These are phyloP conservation scores for Paedocypris micromegethes DNA, from an alignment of 2,797 vertebrate genomes.

Conservation along the genomic window DNA sequence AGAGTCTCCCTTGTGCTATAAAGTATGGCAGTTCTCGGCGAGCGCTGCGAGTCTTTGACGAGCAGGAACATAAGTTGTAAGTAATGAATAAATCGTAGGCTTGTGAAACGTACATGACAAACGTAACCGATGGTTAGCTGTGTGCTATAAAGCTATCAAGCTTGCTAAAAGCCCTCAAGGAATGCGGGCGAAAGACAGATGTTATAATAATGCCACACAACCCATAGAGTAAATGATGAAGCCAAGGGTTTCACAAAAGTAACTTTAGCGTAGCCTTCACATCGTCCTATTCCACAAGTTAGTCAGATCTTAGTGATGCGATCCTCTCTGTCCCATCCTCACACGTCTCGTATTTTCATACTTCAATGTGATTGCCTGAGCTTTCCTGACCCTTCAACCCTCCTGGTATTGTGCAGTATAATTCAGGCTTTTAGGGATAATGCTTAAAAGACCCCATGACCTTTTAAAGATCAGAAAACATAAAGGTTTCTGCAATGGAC, in stretches of 20 bases:
- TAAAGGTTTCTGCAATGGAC: constrained; percentile 2
- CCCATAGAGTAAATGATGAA: constrained; percentile 6
- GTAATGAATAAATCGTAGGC: constrained; percentile 60
- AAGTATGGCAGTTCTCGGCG: constrained; percentile 52
- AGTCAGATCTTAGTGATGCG: constrained; percentile 54
- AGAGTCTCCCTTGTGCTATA: constrained; percentile 55
- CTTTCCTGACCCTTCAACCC: constrained; percentile 11
- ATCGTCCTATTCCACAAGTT: constrained; percentile 25
- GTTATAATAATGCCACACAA: constrained; percentile 59
- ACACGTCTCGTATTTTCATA: not conserved
- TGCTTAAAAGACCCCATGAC: constrained; percentile 12
- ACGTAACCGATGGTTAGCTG: constrained; percentile 59
- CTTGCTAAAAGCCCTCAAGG: constrained; percentile 54
- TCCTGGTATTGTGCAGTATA: not conserved
- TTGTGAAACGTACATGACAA: constrained; percentile 67
- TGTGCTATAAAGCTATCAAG: constrained; percentile 60
- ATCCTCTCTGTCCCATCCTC: constrained; percentile 31
- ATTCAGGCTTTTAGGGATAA: constrained; percentile 10
- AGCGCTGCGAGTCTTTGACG: constrained; percentile 54
- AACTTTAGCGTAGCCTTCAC: constrained; percentile 4
- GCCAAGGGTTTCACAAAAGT: constrained; percentile 4
- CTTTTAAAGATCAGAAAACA: constrained; percentile 9
- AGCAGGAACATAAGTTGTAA: constrained; percentile 50
- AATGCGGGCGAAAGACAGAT: constrained; percentile 62
- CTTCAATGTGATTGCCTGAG: not conserved